phyloP scores from a whole-genome alignment of 2,888 invertebrate genomes.

The Dryobotodes eremita region DNA sequence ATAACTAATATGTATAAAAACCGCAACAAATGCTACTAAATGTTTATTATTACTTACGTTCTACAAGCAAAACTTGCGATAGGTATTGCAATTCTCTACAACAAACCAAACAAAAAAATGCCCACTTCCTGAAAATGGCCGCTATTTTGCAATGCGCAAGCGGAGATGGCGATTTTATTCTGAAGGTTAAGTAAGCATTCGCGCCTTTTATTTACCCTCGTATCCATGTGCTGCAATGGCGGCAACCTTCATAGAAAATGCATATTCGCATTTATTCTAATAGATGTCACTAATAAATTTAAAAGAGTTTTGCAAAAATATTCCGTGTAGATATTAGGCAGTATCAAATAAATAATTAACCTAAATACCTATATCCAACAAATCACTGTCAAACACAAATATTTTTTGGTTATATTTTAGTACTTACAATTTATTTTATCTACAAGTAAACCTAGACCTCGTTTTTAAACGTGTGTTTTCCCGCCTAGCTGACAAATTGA shows the following conservation, averaged over 20 bases:
- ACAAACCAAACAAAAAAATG: conserved; percentile 16
- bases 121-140: conserved; percentile 45
- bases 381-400: not conserved
- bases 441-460: not conserved
- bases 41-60: not conserved
- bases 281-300: not conserved
- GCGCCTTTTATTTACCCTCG: conserved; percentile 38
- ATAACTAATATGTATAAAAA: not conserved
- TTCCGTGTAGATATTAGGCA: not conserved
- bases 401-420: not conserved
- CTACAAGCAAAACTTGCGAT: not conserved
- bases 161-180: conserved; percentile 33
- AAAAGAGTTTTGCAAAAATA: not conserved
- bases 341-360: not conserved
- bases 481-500: not conserved
- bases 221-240: conserved; percentile 14
- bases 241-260: not conserved
- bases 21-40: not conserved
- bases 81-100: conserved; percentile 16
- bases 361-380: not conserved
- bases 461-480: not conserved
- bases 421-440: not conserved
- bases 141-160: conserved; percentile 21
- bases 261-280: not conserved
- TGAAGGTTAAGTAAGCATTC: conserved; percentile 50